These are phyloP conservation scores for Emydoidea blandingii DNA, from an alignment of 2,797 vertebrate genomes.

Conservation along the genomic window DNA sequence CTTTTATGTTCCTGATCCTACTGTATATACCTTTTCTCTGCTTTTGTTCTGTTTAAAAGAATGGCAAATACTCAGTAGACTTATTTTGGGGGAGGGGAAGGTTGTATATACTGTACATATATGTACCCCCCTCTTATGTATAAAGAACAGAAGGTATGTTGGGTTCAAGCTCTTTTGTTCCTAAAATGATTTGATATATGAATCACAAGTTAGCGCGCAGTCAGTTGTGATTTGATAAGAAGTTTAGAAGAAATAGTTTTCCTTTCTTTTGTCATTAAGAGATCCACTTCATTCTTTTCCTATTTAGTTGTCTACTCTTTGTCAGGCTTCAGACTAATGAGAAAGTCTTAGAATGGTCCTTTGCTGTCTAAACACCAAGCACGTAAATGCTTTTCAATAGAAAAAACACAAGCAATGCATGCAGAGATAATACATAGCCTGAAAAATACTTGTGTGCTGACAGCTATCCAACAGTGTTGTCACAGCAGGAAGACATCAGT, in stretches of 20 bases:
- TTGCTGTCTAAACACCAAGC: slow-evolving; percentile 83
- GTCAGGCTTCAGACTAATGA: slow-evolving; percentile 80
- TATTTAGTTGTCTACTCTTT: slow-evolving; percentile 74
- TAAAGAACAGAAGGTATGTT: neutral
- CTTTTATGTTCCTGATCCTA: neutral
- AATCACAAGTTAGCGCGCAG: slow-evolving; percentile 31
- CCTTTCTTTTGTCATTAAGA: slow-evolving; percentile 63
- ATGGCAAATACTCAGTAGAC: neutral
- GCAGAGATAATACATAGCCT: slow-evolving; percentile 85
- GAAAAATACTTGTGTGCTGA: slow-evolving; percentile 90
- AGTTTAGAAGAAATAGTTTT: slow-evolving; percentile 68
- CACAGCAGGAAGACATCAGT: slow-evolving; percentile 98
- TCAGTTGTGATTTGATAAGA: slow-evolving; percentile 47
- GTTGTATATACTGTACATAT: neutral
- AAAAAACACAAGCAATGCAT: slow-evolving; percentile 78
- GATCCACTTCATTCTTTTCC: slow-evolving; percentile 72
- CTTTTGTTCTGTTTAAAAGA: slow-evolving; percentile 18
- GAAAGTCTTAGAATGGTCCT: slow-evolving; percentile 80
- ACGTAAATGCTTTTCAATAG: slow-evolving; percentile 84
- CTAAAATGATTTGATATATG: slow-evolving; percentile 33
- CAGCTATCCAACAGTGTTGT: slow-evolving; percentile 94
- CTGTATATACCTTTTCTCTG: neutral
- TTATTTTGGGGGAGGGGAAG: neutral
- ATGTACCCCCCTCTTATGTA: neutral
- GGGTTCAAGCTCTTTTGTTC: slow-evolving; percentile 44